Conservation (phyloP, 2,113 vertebrate species). For the Sciurus niger region DNA sequence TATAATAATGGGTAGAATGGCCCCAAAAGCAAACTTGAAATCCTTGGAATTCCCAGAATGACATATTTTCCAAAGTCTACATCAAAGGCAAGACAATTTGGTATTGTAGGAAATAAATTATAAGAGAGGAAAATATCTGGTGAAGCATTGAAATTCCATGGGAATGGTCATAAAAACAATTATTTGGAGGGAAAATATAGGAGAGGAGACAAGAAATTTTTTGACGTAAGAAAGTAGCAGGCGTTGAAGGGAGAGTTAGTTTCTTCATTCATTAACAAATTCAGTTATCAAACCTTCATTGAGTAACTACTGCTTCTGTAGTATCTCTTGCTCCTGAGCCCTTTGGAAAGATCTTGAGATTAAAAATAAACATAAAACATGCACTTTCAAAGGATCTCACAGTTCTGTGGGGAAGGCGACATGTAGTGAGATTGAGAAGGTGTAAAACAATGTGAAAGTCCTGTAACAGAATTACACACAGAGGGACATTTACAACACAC, state of each 20-base stretch:
- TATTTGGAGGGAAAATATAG: neutral
- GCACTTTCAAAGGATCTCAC: neutral
- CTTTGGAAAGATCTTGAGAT: neutral
- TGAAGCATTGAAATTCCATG: neutral
- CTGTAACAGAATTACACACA: neutral
- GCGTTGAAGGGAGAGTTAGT: neutral
- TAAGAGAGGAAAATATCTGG: neutral
- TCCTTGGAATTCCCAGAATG: neutral
- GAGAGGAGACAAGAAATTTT: neutral
- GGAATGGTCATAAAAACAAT: neutral
- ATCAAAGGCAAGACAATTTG: neutral
- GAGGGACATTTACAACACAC: neutral
- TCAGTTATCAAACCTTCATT: conserved; percentile 11
- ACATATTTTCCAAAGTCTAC: neutral
- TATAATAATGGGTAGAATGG: neutral
- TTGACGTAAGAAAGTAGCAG: neutral
- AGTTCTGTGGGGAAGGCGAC: neutral
- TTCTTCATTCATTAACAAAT: neutral
- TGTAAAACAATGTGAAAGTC: neutral
- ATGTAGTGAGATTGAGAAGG: neutral
- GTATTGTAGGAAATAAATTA: neutral
- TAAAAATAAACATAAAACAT: conserved; percentile 5
- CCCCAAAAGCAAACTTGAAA: neutral
- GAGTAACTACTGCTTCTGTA: neutral
- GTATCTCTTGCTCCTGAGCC: neutral